These are phyloP conservation scores for Meiosimyza platycephala DNA, from an alignment of 2,888 invertebrate genomes.

Conservation along the genomic window DNA sequence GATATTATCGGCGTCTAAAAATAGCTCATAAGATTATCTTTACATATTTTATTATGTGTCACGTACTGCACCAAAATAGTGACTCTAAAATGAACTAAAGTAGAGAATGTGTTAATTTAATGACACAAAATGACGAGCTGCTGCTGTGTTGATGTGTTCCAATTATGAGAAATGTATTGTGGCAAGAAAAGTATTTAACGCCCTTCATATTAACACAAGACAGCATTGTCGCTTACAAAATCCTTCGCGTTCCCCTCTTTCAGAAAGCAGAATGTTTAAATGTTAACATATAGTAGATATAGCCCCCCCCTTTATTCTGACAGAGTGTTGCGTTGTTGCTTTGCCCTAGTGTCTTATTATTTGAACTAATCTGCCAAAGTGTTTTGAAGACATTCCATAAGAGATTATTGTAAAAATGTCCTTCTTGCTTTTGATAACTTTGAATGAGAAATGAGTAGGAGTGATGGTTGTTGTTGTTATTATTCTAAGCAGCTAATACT, in stretches of 20 bases:
- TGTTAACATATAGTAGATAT: too few relatives aligned
- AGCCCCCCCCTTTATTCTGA: not conserved
- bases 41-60: too few relatives aligned
- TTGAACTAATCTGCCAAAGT: conserved; percentile 29
- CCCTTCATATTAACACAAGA: conserved; percentile 8
- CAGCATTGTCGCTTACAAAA: too few relatives aligned
- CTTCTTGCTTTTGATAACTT: conserved; percentile 2
- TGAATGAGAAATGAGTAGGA: not conserved
- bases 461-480: not conserved
- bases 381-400: conserved; percentile 25
- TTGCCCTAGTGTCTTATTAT: not conserved
- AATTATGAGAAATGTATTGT: conserved; percentile 41
- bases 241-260: too few relatives aligned
- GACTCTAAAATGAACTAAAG: not conserved
- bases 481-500: not conserved
- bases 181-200: conserved; percentile 15
- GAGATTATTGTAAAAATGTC: conserved; percentile 19
- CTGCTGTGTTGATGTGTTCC: conserved; percentile 36
- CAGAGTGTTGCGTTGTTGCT: not conserved
- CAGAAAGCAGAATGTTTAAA: too few relatives aligned
- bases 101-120: not conserved
- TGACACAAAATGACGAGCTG: conserved; percentile 17
- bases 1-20: too few relatives aligned
- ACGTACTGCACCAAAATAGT: too few relatives aligned
- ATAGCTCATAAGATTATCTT: too few relatives aligned